A percentile compares a stretch with the other conserved stretches of the same genome.
These are phyloP conservation scores for Calonectris borealis DNA, from an alignment of 2,113 vertebrate genomes.

Conservation along the genomic window DNA sequence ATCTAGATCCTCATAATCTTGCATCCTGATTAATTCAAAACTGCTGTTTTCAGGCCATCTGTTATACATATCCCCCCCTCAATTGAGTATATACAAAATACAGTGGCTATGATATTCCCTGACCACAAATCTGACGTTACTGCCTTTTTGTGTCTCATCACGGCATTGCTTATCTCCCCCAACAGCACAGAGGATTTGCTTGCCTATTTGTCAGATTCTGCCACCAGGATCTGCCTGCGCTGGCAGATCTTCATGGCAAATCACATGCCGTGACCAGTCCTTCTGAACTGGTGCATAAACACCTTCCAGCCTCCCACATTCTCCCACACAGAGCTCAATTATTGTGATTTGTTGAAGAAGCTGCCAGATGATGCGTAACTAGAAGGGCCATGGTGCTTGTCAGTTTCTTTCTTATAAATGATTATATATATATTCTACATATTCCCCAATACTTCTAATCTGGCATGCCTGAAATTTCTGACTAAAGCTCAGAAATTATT, in stretches of 20 bases:
- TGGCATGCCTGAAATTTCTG: background rate
- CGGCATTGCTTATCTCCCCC: background rate
- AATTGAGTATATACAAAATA: background rate
- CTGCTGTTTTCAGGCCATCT: slow-evolving; percentile 48
- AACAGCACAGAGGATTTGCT: background rate
- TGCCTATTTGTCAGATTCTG: slow-evolving; percentile 34
- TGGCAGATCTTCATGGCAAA: background rate
- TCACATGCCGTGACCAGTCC: background rate
- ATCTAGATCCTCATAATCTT: slow-evolving; percentile 42
- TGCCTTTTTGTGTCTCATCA: background rate
- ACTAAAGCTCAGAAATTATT: background rate
- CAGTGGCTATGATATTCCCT: background rate
- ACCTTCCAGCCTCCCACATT: background rate
- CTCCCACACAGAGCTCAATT: background rate
- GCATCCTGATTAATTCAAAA: slow-evolving; percentile 45
- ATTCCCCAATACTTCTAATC: background rate
- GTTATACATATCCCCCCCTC: background rate
- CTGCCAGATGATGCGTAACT: background rate
- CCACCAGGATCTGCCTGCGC: background rate
- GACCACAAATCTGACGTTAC: background rate
- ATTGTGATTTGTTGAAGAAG: background rate
- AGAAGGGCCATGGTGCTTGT: background rate
- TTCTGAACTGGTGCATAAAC: background rate
- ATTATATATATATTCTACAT: background rate
- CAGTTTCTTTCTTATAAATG: background rate